Base-by-base conservation (phyloP, 23 tunicate species). In the Diplosoma virens region DNA sequence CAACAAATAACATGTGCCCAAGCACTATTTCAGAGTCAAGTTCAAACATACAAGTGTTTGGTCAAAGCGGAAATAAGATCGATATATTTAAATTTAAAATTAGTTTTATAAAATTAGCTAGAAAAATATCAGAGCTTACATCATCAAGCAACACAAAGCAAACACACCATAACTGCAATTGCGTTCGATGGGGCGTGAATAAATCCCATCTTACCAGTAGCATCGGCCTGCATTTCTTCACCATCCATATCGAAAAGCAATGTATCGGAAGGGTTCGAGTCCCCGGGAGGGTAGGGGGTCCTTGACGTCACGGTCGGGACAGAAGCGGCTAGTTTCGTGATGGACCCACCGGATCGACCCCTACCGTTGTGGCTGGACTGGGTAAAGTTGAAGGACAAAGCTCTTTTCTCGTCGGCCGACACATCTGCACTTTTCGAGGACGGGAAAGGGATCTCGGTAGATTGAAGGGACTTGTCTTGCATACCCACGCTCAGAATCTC, bases 401-500 rank as follows among this genome's bases (percentile, higher is more conserved):
- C 88, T 4, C 56, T 22, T 0, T 54, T 33, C n/a, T 76, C 35
- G 14, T 59, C 60, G 1, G 47, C 33, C 7, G 23, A 34, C n/a
- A 35, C 20, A 5, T n/a, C 52, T 11, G 6, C 64, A 21, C 6
- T 16, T 9, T 31, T 66, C 41, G 34, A 18, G 18, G 23, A 25
- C 23, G 11, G 6, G 4, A 34, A 31, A 2, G 59, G 65, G 16
- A 28, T 27, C 20, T 9, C 46, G 58, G 30, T 17, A 33, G 17
- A 27, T 17, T 26, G 3, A 22, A 68, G 53, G 2, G 59, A 47
- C 4, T 20, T 20, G 18, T 73, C 72, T 9, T 87, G 78, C 76
- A 35, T 77, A 1, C 84, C 97, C 4, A 85, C 33, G 66, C 78
- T 83, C 3, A 92, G 59, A 9, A 80, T 79, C 23, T 73, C 81